phyloP scores from a whole-genome alignment of 2,888 invertebrate genomes.

The Yponomeuta plumbellus region DNA sequence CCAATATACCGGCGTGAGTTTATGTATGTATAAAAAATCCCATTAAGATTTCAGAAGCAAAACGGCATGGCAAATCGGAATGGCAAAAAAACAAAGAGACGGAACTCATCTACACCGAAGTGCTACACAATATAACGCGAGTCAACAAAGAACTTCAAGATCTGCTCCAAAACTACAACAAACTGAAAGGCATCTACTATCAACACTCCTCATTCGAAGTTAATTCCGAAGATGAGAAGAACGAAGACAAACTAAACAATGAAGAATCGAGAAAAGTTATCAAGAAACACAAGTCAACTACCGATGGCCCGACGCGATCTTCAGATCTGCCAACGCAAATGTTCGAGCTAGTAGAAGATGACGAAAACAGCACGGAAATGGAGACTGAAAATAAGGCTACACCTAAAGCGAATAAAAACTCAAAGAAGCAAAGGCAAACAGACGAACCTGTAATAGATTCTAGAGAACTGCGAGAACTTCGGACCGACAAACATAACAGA shows the following conservation, averaged over 20 bases:
- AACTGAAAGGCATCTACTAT: slow-evolving; percentile 31
- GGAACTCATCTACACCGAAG: slow-evolving; percentile 36
- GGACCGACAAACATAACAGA: background rate
- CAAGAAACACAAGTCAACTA: background rate
- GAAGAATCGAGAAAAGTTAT: background rate
- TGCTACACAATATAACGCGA: slow-evolving; percentile 50
- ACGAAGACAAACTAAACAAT: background rate
- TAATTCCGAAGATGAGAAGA: background rate
- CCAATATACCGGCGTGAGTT: too few species aligned
- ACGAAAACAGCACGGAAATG: background rate
- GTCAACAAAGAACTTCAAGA: slow-evolving; percentile 47
- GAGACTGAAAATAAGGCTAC: background rate
- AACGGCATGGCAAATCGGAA: slow-evolving; percentile 7
- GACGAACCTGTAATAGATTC: background rate
- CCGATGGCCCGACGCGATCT: background rate
- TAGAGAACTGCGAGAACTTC: background rate
- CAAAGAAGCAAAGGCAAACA: background rate
- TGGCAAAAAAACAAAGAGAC: slow-evolving; percentile 20
- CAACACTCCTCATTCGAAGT: background rate
- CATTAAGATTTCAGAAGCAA: background rate
- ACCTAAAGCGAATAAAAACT: background rate
- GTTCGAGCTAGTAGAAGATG: background rate
- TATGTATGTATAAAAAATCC: background rate
- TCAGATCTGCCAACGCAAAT: background rate
- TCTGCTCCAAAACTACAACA: slow-evolving; percentile 47